These are phyloP conservation scores for Seladonia tumulorum DNA, from an alignment of 2,888 invertebrate species.

Conservation along the genomic window DNA sequence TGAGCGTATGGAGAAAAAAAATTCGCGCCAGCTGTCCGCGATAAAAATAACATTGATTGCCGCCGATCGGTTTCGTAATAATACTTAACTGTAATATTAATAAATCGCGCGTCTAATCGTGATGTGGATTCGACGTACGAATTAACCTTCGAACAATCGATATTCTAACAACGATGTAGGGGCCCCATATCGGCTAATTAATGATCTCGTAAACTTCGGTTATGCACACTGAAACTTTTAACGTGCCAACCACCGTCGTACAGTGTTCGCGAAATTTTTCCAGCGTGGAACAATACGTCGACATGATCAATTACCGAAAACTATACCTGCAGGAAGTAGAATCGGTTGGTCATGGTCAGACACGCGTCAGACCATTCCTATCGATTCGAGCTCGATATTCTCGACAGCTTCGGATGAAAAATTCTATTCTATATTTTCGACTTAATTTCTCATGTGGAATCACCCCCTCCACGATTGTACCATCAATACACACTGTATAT, in stretches of 20 bases:
- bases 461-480: too few relatives aligned
- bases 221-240: not conserved
- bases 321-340: not conserved
- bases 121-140: not conserved
- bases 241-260: not conserved
- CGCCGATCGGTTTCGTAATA: not conserved
- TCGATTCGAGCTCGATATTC: too few relatives aligned
- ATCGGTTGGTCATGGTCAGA: too few relatives aligned
- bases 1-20: not conserved
- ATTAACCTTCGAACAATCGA: slow-evolving; percentile 2
- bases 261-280: not conserved
- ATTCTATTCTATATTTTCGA: too few relatives aligned
- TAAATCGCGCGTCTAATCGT: not conserved
- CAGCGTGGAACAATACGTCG: not conserved
- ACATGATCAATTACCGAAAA: not conserved
- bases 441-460: too few relatives aligned
- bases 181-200: not conserved
- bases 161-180: not conserved
- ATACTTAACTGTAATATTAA: slow-evolving; percentile 16
- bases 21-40: not conserved
- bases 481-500: too few relatives aligned
- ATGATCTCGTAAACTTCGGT: not conserved
- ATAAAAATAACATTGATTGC: not conserved
- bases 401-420: too few relatives aligned
- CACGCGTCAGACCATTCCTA: too few relatives aligned